Evolutionary conservation across 2,797 vertebrate species (phyloP), one percentile per base, ranked within the genome.

Genomic region (Acanthurus tractus): DNA sequence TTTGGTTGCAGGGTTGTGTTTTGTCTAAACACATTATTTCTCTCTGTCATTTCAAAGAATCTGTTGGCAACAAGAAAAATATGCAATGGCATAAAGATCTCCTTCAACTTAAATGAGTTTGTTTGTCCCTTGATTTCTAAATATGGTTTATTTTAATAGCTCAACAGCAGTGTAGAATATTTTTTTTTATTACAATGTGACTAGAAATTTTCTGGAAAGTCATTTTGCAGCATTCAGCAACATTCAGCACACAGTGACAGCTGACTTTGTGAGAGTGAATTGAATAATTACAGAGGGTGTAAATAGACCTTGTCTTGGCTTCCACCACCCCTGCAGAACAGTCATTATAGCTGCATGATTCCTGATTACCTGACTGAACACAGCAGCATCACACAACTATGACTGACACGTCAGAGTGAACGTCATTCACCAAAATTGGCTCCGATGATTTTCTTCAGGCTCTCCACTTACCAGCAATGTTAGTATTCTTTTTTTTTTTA

Each of bases 301-400:
- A 92, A 93, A 92, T 87, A 91, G 82, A 88, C 76, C 70, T 71
- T 82, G 82, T 79, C 70, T 84, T 81, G 66, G 72, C 69, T 88
- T 84, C 63, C 49, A 63, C 36, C 56, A 14, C 59, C 53, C 17
- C 76, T 83, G 88, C 78, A 77, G 85, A 69, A 66, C 78, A 86
- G 78, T 80, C 68, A 90, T 93, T 92, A 88, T 56, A 87, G 54
- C 90, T 45, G 74, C 81, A 50, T 83, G 91, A 81, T 54, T 71
- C 84, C 85, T 90, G 88, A 90, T 91, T 89, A 88, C 86, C 85
- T 88, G 88, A 88, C 56, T 87, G 86, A 92, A 78, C 81, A 67
- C 86, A 54, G 49, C 65, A 44, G 20, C 18, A 49, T 82, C 83
- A 76, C 34, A 63, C 76, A 53, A 68, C 65, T 76, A 62, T 73